Conservation (phyloP, 2,797 vertebrate genomes). For the Natrix natrix region DNA sequence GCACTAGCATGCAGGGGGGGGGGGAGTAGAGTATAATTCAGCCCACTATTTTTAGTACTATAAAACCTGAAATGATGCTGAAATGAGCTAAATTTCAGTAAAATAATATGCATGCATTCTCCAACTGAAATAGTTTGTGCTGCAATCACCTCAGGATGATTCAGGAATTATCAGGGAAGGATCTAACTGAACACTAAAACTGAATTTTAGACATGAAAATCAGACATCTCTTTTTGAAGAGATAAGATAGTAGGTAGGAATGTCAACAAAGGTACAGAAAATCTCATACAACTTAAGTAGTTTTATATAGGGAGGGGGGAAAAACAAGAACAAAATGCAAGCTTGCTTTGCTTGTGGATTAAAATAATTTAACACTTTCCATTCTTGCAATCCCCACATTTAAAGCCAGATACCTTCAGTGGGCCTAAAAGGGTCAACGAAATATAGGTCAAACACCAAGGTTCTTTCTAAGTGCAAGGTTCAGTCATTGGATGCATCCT, state of each 20-base stretch:
- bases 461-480: neutral
- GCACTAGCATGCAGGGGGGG: neutral
- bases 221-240: neutral
- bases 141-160: neutral
- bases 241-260: neutral
- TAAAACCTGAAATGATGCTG: neutral
- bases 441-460: conserved; percentile 20
- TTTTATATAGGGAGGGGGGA: neutral
- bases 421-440: conserved; percentile 23
- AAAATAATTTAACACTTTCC: conserved; percentile 3
- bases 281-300: neutral
- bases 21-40: neutral
- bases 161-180: neutral
- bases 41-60: neutral
- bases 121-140: neutral
- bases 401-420: conserved; percentile 27
- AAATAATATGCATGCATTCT: neutral
- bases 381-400: neutral
- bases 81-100: neutral
- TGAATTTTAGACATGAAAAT: neutral
- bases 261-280: neutral
- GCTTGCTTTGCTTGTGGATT: neutral
- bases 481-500: conserved; percentile 17
- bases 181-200: neutral
- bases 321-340: neutral